Evolutionary conservation across 2,888 invertebrate genomes (phyloP), one percentile per base, ranked within the genome.

Genomic region (Synergus umbraculus): DNA sequence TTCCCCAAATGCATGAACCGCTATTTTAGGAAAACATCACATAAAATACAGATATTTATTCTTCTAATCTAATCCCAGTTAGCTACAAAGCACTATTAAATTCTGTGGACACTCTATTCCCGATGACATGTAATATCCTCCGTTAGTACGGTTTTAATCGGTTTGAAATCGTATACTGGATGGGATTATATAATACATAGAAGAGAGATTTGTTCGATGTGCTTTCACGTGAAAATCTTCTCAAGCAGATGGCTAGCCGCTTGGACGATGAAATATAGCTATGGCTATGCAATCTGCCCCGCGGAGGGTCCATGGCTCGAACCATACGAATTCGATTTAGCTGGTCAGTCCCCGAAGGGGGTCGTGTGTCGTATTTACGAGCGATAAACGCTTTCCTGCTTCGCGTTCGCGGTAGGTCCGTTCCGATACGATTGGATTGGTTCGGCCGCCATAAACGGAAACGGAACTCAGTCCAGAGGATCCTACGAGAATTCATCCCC

Each of bases 311-410:
- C n/a, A 54, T 73, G 73, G 41, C 54, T 49, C 54, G 54, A 29
- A 58, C 54, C 73, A 58, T 73, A 73, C 54, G 73, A 73, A 73
- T 29, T 49, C 49, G 73, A 29, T 54, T 73, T 29, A 54, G 37
- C 15, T 58, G 73, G 18, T 73, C 73, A 73, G 37, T 73, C 37
- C 73, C 73, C 73, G 37, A 73, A 73, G 54, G 54, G 73, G 37
- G 54, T 37, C 49, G 49, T 73, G 49, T 54, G 73, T 73, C 73
- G 73, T 73, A 73, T 73, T 73, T 73, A 73, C 73, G 73, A 73
- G 54, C 73, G 73, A 73, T 73, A 54, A 73, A 73, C 73, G 73
- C 54, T 73, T 73, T 73, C 73, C 73, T 73, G 73, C 37, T 73
- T 73, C 73, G 73, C 54, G 73, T 73, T 58, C 73, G 41, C 54